Conservation (phyloP, 2,888 invertebrate genomes). For the Thymelicus lineola region DNA sequence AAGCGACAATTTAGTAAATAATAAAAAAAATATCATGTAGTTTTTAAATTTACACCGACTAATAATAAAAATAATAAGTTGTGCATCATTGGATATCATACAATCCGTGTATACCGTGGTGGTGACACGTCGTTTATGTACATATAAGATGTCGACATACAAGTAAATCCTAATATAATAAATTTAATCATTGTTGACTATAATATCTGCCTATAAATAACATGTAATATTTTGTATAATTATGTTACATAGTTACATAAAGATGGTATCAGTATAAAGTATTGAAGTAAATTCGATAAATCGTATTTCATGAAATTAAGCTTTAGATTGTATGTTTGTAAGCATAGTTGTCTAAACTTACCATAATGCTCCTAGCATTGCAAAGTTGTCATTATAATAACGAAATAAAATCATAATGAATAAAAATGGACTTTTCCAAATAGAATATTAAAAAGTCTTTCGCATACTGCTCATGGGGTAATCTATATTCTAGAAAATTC, state of each 20-base stretch:
- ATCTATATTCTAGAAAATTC: neutral
- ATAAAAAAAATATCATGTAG: constrained; percentile 28
- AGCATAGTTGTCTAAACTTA: too few species aligned
- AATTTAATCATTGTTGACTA: too few species aligned
- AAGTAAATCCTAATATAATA: too few species aligned
- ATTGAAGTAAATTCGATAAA: too few species aligned
- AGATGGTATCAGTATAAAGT: too few species aligned
- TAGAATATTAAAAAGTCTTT: neutral
- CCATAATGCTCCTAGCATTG: neutral
- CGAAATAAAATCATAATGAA: neutral
- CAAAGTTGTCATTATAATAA: neutral
- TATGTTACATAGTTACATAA: too few species aligned
- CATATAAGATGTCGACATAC: constrained; percentile 3
- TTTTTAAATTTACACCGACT: neutral
- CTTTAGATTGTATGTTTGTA: too few species aligned
- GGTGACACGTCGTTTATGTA: constrained; percentile 9
- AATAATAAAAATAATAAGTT: constrained; percentile 1
- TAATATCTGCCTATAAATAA: too few species aligned
- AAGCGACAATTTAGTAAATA: constrained; percentile 49
- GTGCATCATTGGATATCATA: constrained; percentile 1
- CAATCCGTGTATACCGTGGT: neutral
- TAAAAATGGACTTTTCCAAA: too few species aligned
- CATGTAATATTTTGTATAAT: too few species aligned
- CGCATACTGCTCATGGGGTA: neutral
- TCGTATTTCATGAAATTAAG: too few species aligned